Base-by-base conservation (phyloP, 2,888 invertebrate species). In the Sicus ferrugineus region DNA sequence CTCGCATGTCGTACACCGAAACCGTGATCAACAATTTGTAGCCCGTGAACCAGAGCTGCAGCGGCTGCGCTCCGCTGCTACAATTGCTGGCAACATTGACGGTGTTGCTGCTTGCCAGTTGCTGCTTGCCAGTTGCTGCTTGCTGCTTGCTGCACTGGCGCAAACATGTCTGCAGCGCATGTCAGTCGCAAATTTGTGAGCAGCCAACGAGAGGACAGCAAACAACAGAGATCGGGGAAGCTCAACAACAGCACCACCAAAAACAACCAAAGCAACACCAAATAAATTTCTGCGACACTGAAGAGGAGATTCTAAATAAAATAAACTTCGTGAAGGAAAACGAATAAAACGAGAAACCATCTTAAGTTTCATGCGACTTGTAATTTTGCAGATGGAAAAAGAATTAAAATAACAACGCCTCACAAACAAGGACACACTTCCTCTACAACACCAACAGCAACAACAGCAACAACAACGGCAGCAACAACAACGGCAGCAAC, bases 11-110 rank as follows among this genome's bases (percentile, higher is more conserved):
- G 77, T 81, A 84, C 84, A 84, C 80, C 82, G 82, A 84, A 84
- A 81, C 84, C 84, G 84, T 84, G 84, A 84, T 84, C 84, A 81
- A 80, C 84, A 84, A 84, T 84, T 84, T 84, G 84, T 84, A 82
- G 70, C 26, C 28, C 48, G 11, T 28, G 19, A 52, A 42, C 42
- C 46, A 19, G 14, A 30, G 48, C 48, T 19, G 16, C 26, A 52
- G 26, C 54, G 11, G 31, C n/a, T 16, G 7, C 5, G 21, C 21
- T n/a, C 6, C 2, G 11, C 21, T 58, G 46, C 59, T 31, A 58
- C 19, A 30, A 48, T 59, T 46, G 59, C 34, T 58, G 48, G 67
- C 65, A 65, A 65, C 54, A 23, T 23, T 54, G 23, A 54, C 28
- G 23, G 3, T 11, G 26, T 54, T 54, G 59, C 28, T 3, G 48